Base-by-base conservation (phyloP, 1,140 invertebrate genomes). In the Acromyrmex heyeri region DNA sequence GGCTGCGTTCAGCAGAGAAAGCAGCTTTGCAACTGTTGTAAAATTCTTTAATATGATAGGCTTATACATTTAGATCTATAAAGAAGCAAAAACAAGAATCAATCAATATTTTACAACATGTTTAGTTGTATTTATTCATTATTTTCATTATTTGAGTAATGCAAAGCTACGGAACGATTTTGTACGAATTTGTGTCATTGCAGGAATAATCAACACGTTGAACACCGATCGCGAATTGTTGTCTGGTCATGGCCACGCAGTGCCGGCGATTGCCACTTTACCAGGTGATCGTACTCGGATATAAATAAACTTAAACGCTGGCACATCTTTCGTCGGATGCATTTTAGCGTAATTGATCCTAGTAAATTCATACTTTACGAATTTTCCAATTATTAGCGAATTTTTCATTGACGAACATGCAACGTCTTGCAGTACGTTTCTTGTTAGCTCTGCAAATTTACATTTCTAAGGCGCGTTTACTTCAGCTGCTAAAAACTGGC, bases 221-320 rank as follows among this genome's bases (percentile, higher is more conserved):
- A 88, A 88, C 38, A n/a, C 16, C n/a, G 24, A 55, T 75, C 16
- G 50, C 55, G 75, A 82, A 65, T 89, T 82, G 21, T 72, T 70
- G 30, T 81, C 55, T 69, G 87, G 82, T 89, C 83, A 86, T 70
- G 64, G 62, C 87, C 77, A 88, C 83, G 48, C 2, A 44, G 27
- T 69, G 55, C 18, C 62, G 50, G 30, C 76, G 38, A 59, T 64
- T 50, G 50, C 59, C 70, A 78, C 62, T 89, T 50, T 65, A 87
- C 48, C 61, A 83, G 85, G 85, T 87, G 85, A 82, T 87, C 83
- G 76, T 61, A 38, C 70, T 89, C 55, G 34, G 62, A 73, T 83
- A 83, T 77, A 90, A 89, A 89, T 72, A 87, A 78, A 50, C 30
- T 55, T 34, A 34, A 3, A 79, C 3, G 53, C 48, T 73, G 30